phyloP scores from a whole-genome alignment of 2,888 invertebrate species.

The Pollenia griseotomentosa region DNA sequence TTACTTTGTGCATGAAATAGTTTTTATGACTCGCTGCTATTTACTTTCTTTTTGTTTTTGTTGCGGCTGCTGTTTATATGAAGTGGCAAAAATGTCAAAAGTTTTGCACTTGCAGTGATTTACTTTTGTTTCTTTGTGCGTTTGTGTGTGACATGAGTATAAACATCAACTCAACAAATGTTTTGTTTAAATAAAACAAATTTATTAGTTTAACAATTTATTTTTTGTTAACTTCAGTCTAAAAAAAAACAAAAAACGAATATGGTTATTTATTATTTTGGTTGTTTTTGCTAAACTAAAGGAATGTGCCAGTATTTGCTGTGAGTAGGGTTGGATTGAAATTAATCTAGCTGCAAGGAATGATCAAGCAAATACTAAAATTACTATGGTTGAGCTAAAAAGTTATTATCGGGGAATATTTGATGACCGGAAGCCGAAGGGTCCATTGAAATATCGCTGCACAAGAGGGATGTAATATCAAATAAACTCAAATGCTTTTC shows the following conservation, averaged over 20 bases:
- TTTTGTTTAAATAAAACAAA: constrained; percentile 52
- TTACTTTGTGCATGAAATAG: constrained; percentile 42
- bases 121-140: constrained; percentile 69
- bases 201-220: constrained; percentile 34
- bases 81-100: constrained; percentile 79
- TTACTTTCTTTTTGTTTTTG: constrained; percentile 41
- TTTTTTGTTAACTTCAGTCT: neutral
- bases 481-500: too few relatives aligned
- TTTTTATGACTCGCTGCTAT: constrained; percentile 34
- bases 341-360: constrained; percentile 22
- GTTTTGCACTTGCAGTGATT: constrained; percentile 81
- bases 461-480: too few relatives aligned
- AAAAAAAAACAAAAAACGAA: constrained; percentile 44
- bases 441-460: too few relatives aligned
- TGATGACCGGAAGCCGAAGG: too few relatives aligned
- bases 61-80: constrained; percentile 66
- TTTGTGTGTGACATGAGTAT: constrained; percentile 23
- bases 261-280: constrained; percentile 29
- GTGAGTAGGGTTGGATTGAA: neutral
- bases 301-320: neutral
- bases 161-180: constrained; percentile 54
- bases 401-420: too few relatives aligned
- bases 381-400: neutral
- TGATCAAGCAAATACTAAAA: neutral
- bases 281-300: constrained; percentile 12